Base-by-base conservation (phyloP, 2,113 vertebrate genomes). In the Aythya baeri region DNA sequence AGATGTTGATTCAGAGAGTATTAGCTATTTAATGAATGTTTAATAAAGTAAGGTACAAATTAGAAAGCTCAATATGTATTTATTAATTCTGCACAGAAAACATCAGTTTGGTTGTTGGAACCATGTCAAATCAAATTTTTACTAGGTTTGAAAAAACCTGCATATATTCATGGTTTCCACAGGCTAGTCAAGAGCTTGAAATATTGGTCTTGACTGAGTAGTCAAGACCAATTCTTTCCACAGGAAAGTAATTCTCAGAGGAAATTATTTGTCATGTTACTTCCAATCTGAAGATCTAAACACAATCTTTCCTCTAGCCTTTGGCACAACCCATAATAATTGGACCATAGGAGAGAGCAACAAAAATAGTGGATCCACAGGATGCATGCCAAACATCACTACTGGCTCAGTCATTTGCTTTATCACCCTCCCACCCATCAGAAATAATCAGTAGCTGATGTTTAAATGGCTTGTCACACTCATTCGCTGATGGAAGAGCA, bases 201-300 rank as follows among this genome's bases (percentile, higher is more conserved):
- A 97, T 96, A 96, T 97, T 96, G 88, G 92, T 96, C 94, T 88
- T 96, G 96, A 96, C 94, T 96, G 23, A 1, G 1, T 5, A 97
- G 95, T 97, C 96, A 97, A 86, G 96, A 96, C 92, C 92, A 97
- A 97, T 96, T 96, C 86, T 86, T 95, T 96, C 95, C 90, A 96
- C 90, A 86, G 93, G 86, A 97, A 96, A 90, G 73, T 90, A 96
- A 97, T 93, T 97, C 95, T 97, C 96, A 96, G 90, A 96, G 95
- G 93, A 96, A 96, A 96, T 96, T 96, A 96, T 96, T 96, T 97
- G 96, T 94, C 95, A 95, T 41, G 34, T 94, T 96, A 92, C 90
- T 93, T 92, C 95, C 94, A 96, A 91, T 97, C 93, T 95, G 65
- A 90, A 96, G 93, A 97, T 96, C 94, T 96, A 95, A 97, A 97